Base-by-base conservation (phyloP, 2,888 invertebrate species). In the Bhutanitis thaidina region DNA sequence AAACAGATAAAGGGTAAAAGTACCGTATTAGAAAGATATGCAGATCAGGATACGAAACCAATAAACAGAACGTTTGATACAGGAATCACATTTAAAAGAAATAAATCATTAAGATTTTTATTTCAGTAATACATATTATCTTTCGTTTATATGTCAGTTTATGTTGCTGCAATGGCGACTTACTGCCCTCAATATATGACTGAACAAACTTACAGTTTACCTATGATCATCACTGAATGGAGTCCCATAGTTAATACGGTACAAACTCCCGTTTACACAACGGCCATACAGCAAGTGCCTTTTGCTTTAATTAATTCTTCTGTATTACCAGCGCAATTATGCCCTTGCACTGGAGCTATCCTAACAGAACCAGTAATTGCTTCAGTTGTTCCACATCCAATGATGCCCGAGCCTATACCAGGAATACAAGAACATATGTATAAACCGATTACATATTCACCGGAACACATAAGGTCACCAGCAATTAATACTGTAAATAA, bases 171-270 rank as follows among this genome's bases (percentile, higher is more conserved):
- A 49, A 62, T 62, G 56, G 57, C 62, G 7, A 55, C 56, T 1
- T 60, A 58, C 32, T 61, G 57, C 40, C 49, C 60, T n/a, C 59
- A 61, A 30, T 60, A 61, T 27, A 58, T 53, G 39, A 15, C 53
- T 4, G 56, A 45, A 10, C 56, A 44, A 43, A 44, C 52, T 3
- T 59, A 53, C 35, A 49, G 43, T 41, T 55, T 52, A 34, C 62
- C 66, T 30, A 43, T 59, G 5, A 30, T 57, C 16, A 20, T 56
- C 5, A 58, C 60, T 3, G 64, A 70, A 36, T 67, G 68, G 67
- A 61, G 30, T 43, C 54, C 67, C 10, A 29, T 60, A 54, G 43
- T 55, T 7, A 49, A 27, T 29, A 48, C 61, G 14, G 25, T 60
- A 35, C 65, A 58, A 29, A 51, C 54, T 45, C 54, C 56, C 29